These are phyloP conservation scores for Ceratina japonica DNA, from an alignment of 1,140 invertebrate species.

Conservation along the genomic window DNA sequence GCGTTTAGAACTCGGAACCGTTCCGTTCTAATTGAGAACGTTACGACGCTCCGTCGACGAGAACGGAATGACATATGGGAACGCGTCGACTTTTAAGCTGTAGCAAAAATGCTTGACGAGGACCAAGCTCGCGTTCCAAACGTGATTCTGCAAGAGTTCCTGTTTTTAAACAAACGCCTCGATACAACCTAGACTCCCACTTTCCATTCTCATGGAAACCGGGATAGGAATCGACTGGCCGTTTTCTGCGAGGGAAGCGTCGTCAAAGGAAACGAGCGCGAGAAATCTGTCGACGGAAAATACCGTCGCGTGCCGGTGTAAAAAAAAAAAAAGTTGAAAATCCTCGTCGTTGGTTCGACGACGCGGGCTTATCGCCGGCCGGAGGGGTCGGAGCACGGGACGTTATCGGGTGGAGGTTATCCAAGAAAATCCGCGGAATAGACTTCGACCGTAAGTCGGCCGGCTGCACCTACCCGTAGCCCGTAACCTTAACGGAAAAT, in stretches of 20 bases:
- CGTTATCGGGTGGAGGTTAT: slow-evolving; percentile 63
- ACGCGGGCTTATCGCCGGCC: slow-evolving; percentile 48
- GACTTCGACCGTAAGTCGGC: slow-evolving; percentile 56
- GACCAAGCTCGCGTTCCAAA: no score
- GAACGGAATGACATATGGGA: neutral
- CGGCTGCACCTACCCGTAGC: slow-evolving; percentile 42
- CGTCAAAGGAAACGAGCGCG: neutral
- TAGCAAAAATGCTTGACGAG: no score
- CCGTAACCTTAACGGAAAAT: slow-evolving; percentile 72
- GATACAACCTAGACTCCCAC: neutral
- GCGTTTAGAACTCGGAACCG: no score
- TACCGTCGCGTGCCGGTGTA: slow-evolving; percentile 46
- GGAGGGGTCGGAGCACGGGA: neutral
- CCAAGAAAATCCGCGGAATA: slow-evolving; percentile 65
- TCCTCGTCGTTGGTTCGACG: slow-evolving; percentile 44
- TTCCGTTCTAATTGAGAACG: neutral
- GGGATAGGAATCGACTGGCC: neutral
- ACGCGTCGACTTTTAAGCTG: neutral
- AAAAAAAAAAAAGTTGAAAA: slow-evolving; percentile 46
- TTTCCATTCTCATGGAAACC: neutral
- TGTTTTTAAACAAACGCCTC: neutral
- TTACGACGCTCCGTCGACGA: neutral
- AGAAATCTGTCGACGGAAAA: slow-evolving; percentile 7
- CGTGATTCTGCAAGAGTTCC: neutral
- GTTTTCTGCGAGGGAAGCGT: neutral